Conservation (phyloP, 1,140 invertebrate genomes). For the Asobara japonica region DNA sequence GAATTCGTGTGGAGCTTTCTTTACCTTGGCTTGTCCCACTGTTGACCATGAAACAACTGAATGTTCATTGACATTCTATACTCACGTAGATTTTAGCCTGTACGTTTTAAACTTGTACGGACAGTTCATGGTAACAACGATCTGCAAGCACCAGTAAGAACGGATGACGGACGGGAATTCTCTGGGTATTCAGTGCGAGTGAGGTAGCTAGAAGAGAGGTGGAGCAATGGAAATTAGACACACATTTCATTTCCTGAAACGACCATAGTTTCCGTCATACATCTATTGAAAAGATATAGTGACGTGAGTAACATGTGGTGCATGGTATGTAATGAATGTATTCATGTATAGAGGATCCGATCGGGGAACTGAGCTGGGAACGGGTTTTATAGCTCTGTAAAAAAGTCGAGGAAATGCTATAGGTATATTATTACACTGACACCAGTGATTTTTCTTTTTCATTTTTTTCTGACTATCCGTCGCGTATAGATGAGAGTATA, state of each 20-base stretch:
- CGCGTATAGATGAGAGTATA: neutral
- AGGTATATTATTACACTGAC: neutral
- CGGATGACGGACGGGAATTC: too few relatives aligned
- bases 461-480: neutral
- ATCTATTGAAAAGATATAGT: conserved; percentile 64
- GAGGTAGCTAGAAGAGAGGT: conserved; percentile 32
- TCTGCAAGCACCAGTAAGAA: too few relatives aligned
- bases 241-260: conserved; percentile 65
- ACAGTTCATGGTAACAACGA: too few relatives aligned
- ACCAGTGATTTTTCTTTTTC: neutral
- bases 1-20: too few relatives aligned
- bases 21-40: too few relatives aligned
- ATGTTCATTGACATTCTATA: too few relatives aligned
- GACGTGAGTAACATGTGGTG: conserved; percentile 18
- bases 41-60: too few relatives aligned
- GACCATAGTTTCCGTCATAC: conserved; percentile 59
- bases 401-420: conserved; percentile 34
- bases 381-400: conserved; percentile 53
- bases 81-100: too few relatives aligned
- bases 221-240: conserved; percentile 64
- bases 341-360: conserved; percentile 45
- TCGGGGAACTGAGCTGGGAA: conserved; percentile 24
- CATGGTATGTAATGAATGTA: conserved; percentile 49
- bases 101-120: too few relatives aligned
- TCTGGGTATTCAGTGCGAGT: too few relatives aligned